Evolutionary conservation across 2,113 vertebrate species (phyloP), one percentile per base, ranked within the genome.

Genomic region (Myrmecobius fasciatus): DNA sequence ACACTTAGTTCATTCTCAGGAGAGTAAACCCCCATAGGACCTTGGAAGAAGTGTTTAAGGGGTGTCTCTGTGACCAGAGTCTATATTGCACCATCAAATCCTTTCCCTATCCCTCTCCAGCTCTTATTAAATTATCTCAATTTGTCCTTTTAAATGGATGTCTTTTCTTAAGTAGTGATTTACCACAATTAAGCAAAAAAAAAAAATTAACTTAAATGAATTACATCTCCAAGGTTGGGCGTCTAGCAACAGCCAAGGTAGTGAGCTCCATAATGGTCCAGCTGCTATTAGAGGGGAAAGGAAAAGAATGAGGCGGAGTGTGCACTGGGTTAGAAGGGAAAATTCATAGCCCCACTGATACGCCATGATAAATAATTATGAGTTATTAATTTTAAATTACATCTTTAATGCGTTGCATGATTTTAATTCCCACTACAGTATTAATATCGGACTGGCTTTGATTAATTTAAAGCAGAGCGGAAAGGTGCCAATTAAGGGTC

Each of bases 301-400:
- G 97, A 95, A 97, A 97, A 94, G 97, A 97, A 91, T 52, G 93
- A 97, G 97, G 97, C 97, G 98, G 67, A 97, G 97, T 95, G 98
- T 98, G 96, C 0, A 25, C 96, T 0, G 97, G 97, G 98, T 48
- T 97, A 98, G 98, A 92, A 97, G 97, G 96, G 98, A 98, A 98
- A 99, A 99, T 99, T 99, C 98, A 99, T 98, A 98, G 98, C 98
- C 98, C 98, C 94, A 26, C 98, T 98, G 98, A 98, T 99, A 98
- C 95, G 94, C 98, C 98, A 98, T 99, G 99, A 99, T 99, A 99
- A 99, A 99, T 99, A 99, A 99, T 99, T 99, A 99, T 99, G 98
- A 99, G 98, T 99, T 99, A 99, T 99, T 99, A 99, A 99, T 99
- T 99, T 99, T 99, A 99, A 99, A 99, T 99, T 99, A 99, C 98